Conservation (phyloP, 2,888 invertebrate genomes). For the Drosophila affinis region DNA sequence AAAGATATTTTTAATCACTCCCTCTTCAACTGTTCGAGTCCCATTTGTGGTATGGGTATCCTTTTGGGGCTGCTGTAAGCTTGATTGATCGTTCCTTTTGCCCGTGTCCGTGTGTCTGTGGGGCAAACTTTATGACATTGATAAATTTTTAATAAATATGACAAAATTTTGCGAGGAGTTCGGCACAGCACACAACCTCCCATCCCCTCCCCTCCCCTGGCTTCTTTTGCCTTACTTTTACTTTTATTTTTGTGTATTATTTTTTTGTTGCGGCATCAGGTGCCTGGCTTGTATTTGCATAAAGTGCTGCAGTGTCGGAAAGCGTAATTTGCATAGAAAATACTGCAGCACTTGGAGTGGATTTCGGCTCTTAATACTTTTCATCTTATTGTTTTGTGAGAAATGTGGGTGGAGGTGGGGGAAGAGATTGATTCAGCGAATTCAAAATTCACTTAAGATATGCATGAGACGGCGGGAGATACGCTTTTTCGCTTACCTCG, state of each 20-base stretch:
- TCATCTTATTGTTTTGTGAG: constrained; percentile 36
- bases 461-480: constrained; percentile 53
- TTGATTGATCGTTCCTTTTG: constrained; percentile 41
- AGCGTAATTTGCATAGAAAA: constrained; percentile 49
- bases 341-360: constrained; percentile 41
- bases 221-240: constrained; percentile 15
- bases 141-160: constrained; percentile 77
- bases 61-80: constrained; percentile 31
- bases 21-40: constrained; percentile 14
- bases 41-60: constrained; percentile 17
- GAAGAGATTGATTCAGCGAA: constrained; percentile 48
- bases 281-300: constrained; percentile 64
- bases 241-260: not conserved
- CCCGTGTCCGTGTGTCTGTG: constrained; percentile 11
- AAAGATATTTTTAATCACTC: no score
- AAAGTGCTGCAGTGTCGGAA: constrained; percentile 63
- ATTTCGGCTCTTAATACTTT: constrained; percentile 40
- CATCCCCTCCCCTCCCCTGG: not conserved
- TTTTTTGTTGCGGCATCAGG: constrained; percentile 57
- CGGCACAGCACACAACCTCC: not conserved
- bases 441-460: constrained; percentile 67
- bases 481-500: constrained; percentile 1
- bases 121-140: constrained; percentile 71
- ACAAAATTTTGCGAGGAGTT: constrained; percentile 32
- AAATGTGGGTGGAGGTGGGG: not conserved